Conservation (phyloP, 2,797 vertebrate species). For the Pempheris klunzingeri region DNA sequence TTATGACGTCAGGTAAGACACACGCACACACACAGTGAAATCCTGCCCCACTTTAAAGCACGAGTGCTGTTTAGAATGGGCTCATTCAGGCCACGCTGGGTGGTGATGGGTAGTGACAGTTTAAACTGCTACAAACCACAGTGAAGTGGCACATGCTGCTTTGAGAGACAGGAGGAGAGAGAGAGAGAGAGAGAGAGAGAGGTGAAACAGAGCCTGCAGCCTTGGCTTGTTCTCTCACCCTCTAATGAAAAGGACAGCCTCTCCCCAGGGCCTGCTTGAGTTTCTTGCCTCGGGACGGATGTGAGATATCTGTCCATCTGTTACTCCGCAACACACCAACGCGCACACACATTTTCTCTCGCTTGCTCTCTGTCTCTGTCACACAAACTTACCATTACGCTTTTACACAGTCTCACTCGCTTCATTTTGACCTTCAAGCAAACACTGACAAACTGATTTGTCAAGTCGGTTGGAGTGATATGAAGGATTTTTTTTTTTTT, state of each 20-base stretch:
- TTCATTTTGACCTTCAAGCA: constrained; percentile 48
- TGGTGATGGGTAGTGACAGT: constrained; percentile 78
- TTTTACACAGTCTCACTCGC: constrained; percentile 23
- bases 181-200: constrained; percentile 27
- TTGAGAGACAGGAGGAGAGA: neutral
- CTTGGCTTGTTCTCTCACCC: constrained; percentile 80
- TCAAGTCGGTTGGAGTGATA: constrained; percentile 25
- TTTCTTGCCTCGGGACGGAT: constrained; percentile 82
- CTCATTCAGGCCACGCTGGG: constrained; percentile 47
- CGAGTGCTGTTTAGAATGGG: constrained; percentile 47
- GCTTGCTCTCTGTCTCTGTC: constrained; percentile 11
- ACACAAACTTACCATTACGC: constrained; percentile 10
- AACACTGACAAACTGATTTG: constrained; percentile 41
- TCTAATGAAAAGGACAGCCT: constrained; percentile 81
- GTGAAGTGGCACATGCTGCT: constrained; percentile 67
- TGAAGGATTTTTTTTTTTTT: too few species aligned
- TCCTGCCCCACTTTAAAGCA: constrained; percentile 32
- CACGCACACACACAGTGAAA: constrained; percentile 46
- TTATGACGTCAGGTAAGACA: constrained; percentile 88
- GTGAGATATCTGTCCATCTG: constrained; percentile 86
- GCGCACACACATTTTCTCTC: constrained; percentile 26
- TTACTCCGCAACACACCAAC: constrained; percentile 67
- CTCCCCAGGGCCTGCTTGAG: constrained; percentile 85
- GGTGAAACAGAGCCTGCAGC: constrained; percentile 77
- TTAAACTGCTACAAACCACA: constrained; percentile 85